Evolutionary conservation across 2,797 vertebrate genomes (phyloP).

Genomic region (Lophius americanus): DNA sequence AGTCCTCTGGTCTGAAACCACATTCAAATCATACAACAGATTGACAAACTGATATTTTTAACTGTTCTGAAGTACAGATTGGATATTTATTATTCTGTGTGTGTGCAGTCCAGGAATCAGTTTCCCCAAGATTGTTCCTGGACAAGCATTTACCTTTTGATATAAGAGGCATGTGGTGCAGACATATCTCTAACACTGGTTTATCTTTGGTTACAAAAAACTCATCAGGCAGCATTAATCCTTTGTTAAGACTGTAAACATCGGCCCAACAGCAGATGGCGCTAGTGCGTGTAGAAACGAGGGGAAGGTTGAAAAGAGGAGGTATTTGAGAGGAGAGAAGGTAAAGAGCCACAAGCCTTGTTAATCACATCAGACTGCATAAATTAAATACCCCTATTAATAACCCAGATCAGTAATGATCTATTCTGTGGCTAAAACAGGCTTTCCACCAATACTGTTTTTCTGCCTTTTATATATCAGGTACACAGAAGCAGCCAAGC

Average conservation of each 20-base stretch:
- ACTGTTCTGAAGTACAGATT: background rate
- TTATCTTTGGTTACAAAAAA: slow-evolving; percentile 61
- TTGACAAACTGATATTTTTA: background rate
- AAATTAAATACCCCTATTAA: background rate
- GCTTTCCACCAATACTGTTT: slow-evolving; percentile 2
- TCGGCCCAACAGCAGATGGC: slow-evolving; percentile 59
- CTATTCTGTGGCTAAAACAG: background rate
- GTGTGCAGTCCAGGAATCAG: slow-evolving; percentile 20
- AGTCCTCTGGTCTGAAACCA: background rate
- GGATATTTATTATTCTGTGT: background rate
- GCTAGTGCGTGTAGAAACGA: slow-evolving; percentile 38
- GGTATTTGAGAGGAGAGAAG: background rate
- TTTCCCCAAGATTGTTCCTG: slow-evolving; percentile 10
- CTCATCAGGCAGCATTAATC: slow-evolving; percentile 47
- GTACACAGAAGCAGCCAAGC: slow-evolving; percentile 23
- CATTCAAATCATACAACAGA: background rate
- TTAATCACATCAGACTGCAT: slow-evolving; percentile 3
- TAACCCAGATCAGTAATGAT: slow-evolving; percentile 8
- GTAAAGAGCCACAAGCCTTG: background rate
- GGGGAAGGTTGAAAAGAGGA: slow-evolving; percentile 2
- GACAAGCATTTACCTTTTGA: slow-evolving; percentile 28
- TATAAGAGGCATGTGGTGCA: slow-evolving; percentile 37
- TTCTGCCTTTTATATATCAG: slow-evolving; percentile 22
- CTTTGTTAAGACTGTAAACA: slow-evolving; percentile 10
- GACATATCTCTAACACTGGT: slow-evolving; percentile 34